Evolutionary conservation across 2,113 vertebrate genomes (phyloP), one percentile per base, ranked within the genome.

Genomic region (human (Homo sapiens)): DNA sequence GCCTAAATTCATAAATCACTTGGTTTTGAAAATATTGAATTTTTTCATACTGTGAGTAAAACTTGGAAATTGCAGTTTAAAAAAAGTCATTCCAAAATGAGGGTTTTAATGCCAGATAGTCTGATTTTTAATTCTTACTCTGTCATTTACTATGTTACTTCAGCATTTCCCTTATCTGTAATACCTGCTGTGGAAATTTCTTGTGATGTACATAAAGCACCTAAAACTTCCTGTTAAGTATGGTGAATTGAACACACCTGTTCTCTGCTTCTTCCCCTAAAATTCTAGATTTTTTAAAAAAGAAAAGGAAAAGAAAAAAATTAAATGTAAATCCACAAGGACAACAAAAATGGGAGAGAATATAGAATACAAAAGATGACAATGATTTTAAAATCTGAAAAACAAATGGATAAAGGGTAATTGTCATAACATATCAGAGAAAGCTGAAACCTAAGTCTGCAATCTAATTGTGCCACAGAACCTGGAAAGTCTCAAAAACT

Each of bases 101-200:
- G 2, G 32, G 32, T 13, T 89, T 93, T 79, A 38, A 83, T 79
- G 87, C 20, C 40, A 89, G 32, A 20, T 9, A 90, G 73, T 70
- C 23, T 59, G 43, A 79, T 27, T 84, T 96, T 87, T 84, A 96
- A 87, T 87, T 95, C 92, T 93, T 92, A 91, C 48, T 88, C 92
- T 96, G 81, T 80, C 90, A 75, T 83, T 93, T 91, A 93, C 66
- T 89, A 11, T 97, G 55, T 68, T 82, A 57, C 50, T 59, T 90
- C 70, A n/a, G 13, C 35, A 68, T 87, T 92, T 89, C 72, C 78
- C 72, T 72, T 82, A 50, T 94, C 86, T 85, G n/a, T 40, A 94
- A 95, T 95, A 79, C 3, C 40, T 96, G 52, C 92, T 96, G 45
- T 93, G 93, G 70, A 87, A 89, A 93, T 95, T 66, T 68, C 30